Evolutionary conservation across 2,797 vertebrate genomes (phyloP).

Genomic region (Gymnoscopelus braueri): DNA sequence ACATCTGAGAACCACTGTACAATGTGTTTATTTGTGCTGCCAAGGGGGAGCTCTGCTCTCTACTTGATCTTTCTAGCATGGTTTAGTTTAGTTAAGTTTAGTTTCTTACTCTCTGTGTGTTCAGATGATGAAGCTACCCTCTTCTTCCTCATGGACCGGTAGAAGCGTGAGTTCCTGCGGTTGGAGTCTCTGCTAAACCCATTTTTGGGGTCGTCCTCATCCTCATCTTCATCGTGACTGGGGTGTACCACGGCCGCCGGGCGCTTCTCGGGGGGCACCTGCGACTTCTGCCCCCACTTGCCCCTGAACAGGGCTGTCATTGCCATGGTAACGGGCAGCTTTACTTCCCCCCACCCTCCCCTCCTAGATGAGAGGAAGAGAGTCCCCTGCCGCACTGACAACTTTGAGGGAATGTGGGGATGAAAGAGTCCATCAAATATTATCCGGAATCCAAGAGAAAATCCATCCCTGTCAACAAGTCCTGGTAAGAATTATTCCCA

Average conservation of each 20-base stretch:
- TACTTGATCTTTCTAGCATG: no score
- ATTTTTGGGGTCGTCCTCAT: conserved; percentile 65
- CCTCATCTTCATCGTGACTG: conserved; percentile 58
- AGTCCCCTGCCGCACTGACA: background rate
- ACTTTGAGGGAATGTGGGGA: background rate
- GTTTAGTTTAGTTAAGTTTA: no score
- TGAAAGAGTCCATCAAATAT: conserved; percentile 33
- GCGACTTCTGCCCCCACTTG: conserved; percentile 69
- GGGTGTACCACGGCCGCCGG: background rate
- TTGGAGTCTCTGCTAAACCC: conserved; percentile 56
- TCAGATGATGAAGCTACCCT: conserved; percentile 54
- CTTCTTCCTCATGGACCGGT: conserved; percentile 81
- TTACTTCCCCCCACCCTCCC: background rate
- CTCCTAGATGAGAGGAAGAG: background rate
- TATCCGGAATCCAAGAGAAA: conserved; percentile 69
- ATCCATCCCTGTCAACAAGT: conserved; percentile 59
- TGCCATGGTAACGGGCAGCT: conserved; percentile 56
- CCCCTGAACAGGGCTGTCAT: conserved; percentile 74
- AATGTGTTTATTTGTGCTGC: no score
- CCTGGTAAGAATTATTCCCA: conserved; percentile 29
- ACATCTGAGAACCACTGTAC: no score
- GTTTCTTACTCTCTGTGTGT: conserved; percentile 63
- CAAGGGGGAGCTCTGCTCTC: no score
- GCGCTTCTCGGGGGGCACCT: conserved; percentile 49
- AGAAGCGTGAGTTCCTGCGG: conserved; percentile 79